Evolutionary conservation across 2,888 invertebrate genomes (phyloP).

Genomic region (Conus canariensis): DNA sequence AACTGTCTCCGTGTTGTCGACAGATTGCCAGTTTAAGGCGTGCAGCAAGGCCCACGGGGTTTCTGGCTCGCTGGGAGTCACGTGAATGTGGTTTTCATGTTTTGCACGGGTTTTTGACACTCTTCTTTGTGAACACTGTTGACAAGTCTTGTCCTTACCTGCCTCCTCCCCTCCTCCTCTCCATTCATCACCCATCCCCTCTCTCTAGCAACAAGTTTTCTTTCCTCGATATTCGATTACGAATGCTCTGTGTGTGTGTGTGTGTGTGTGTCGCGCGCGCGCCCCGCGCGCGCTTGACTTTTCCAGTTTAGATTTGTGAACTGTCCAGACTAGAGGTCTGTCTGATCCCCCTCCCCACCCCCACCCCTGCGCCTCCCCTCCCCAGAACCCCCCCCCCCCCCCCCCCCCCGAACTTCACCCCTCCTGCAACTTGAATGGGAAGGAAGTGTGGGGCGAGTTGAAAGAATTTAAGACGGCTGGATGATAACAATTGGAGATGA

Average conservation of each 20-base stretch:
- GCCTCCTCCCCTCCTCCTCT: not conserved
- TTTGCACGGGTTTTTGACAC: not conserved
- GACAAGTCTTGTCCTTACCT: not conserved
- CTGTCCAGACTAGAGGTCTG: too few relatives aligned
- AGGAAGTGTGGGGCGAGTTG: too few relatives aligned
- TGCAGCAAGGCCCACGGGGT: not conserved
- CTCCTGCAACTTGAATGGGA: too few relatives aligned
- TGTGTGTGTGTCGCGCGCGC: not conserved
- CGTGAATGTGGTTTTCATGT: not conserved
- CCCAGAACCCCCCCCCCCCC: too few relatives aligned
- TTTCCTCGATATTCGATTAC: not conserved
- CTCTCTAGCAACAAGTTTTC: not conserved
- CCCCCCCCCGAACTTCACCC: too few relatives aligned
- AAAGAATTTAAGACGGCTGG: too few relatives aligned
- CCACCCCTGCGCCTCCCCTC: too few relatives aligned
- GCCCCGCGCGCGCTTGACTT: not conserved
- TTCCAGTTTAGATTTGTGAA: too few relatives aligned
- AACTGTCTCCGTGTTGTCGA: not conserved
- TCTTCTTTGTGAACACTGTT: not conserved
- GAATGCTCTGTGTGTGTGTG: not conserved
- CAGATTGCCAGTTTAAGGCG: not conserved
- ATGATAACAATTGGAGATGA: too few relatives aligned
- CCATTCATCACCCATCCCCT: not conserved
- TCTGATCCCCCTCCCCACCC: too few relatives aligned
- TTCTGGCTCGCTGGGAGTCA: not conserved